Base-by-base conservation (phyloP, 2,113 vertebrate genomes). In the Poeciliopsis occidentalis region DNA sequence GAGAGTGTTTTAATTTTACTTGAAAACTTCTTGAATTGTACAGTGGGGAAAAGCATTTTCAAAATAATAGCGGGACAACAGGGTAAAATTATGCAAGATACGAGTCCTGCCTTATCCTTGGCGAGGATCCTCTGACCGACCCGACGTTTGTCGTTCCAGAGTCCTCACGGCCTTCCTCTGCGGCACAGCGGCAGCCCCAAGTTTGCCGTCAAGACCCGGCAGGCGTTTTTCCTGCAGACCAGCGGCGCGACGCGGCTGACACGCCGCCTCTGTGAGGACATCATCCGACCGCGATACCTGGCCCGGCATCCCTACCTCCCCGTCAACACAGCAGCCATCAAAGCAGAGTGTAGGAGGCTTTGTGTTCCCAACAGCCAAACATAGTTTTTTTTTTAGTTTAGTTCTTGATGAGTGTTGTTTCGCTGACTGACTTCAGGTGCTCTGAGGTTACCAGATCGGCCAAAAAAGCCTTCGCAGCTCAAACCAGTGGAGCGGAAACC, bases 151-250 rank as follows among this genome's bases (percentile, higher is more conserved):
- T 62, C 0, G 62, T 41, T 51, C 47, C 87, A 99, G 98, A 98
- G 96, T 93, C 96, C 96, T 80, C 98, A 98, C 2, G 96, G 96
- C 26, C 63, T 96, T 67, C 95, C 97, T 41, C 89, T 96, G 78
- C 91, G 97, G 62, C 97, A 97, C 92, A 94, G 96, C 57, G 96
- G 96, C 70, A 98, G 97, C 89, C 97, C 98, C 72, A 99, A 99
- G 89, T 98, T 97, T 72, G 97, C 97, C 0, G 97, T 98, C 94
- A 99, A 99, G 93, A 99, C 97, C 13, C 87, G 96, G 30, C 98
- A 99, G 94, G 97, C 98, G 32, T 99, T 99, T 87, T 98, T 95
- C 92, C 95, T 99, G 78, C 96, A 97, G 79, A 98, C 97, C 68
- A 97, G 96, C 63, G 94, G 93, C 67, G 88, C 97, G 87, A 98